Base-by-base conservation (phyloP, 2,888 invertebrate species). In the Pardosa pseudoannulata region DNA sequence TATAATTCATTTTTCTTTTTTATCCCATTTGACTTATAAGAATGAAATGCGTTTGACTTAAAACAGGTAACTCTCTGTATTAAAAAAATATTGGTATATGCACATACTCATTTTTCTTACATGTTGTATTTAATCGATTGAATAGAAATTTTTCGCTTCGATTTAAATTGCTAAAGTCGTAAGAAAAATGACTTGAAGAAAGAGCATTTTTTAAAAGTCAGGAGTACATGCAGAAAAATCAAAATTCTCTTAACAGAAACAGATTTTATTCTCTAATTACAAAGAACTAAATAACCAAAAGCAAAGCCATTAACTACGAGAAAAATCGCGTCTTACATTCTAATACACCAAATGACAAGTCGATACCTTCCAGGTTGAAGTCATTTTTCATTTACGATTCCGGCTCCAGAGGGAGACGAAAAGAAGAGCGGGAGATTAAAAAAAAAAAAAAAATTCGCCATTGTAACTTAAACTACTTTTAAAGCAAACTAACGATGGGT, bases 391-490 rank as follows among this genome's bases (percentile, higher is more conserved):
- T 70, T 75, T 75, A 64, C 31, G 70, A 71, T 64, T 62, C 72
- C 31, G 23, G 46, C 50, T 56, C 50, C 9, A n/a, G 65, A 9
- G 27, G 27, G 27, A 28, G 62, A 5, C 6, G 62, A 62, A 50
- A 32, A 19, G 32, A 32, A 70, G 31, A 62, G 32, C 16, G 19
- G 62, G n/a, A n/a, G n/a, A 16, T 29, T 29, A 31, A 65, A 23
- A 36, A n/a, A 31, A 11, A 71, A 70, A 64, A 46, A 76, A 71
- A 64, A 41, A 68, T 31, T 13, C n/a, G 7, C 6, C 27, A 32
- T 64, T 41, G 41, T 65, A 75, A 71, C 75, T 82, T 82, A 82
- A 82, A 76, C 73, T 81, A 81, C 81, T 82, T 82, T 82, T 82
- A 75, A 75, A 82, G 56, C 32, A 39, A 74, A 56, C 75, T 82